phyloP scores from a whole-genome alignment of 2,113 vertebrate genomes.

The Trematomus loennbergii region DNA sequence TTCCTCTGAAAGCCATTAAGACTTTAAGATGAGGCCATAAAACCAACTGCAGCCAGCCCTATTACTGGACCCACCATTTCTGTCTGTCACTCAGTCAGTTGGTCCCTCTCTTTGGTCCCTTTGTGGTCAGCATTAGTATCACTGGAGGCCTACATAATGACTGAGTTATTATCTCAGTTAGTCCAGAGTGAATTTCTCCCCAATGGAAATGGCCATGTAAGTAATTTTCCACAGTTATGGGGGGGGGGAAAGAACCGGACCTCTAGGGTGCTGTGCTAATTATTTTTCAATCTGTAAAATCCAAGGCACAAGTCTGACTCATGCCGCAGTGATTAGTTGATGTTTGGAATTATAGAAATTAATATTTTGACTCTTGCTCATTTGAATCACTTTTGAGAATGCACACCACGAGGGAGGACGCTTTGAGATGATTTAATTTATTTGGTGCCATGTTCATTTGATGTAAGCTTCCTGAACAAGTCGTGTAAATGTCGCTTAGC shows the following conservation, averaged over 20 bases:
- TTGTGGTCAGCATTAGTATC: slow-evolving; percentile 50
- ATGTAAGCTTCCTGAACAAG: slow-evolving; percentile 6
- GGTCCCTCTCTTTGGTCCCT: slow-evolving; percentile 37
- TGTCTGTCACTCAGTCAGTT: slow-evolving; percentile 31
- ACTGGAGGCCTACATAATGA: slow-evolving; percentile 60
- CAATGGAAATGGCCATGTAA: slow-evolving; percentile 57
- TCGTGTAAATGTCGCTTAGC: neutral
- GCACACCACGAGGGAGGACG: slow-evolving; percentile 1
- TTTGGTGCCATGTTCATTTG: slow-evolving; percentile 28
- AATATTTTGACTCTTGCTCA: slow-evolving; percentile 25
- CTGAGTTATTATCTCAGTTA: slow-evolving; percentile 63
- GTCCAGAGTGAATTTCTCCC: slow-evolving; percentile 69
- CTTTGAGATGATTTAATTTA: slow-evolving; percentile 26
- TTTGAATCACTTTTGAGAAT: slow-evolving; percentile 31
- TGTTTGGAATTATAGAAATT: slow-evolving; percentile 41
- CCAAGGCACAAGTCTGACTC: slow-evolving; percentile 47
- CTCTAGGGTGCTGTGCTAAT: slow-evolving; percentile 60
- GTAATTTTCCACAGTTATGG: slow-evolving; percentile 61
- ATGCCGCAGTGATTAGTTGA: slow-evolving; percentile 38
- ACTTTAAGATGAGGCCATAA: slow-evolving; percentile 76
- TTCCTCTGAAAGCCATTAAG: slow-evolving; percentile 75
- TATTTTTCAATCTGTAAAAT: slow-evolving; percentile 65
- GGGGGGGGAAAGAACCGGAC: neutral
- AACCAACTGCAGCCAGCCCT: slow-evolving; percentile 58
- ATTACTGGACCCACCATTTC: slow-evolving; percentile 51